Conservation (phyloP, 2,113 vertebrate species). For the human region GRCh38 chr6:37457501-37458000, state of each 20-base stretch:
- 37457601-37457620: neutral
- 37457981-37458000: neutral
- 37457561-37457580: neutral
- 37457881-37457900: neutral
- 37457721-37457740: neutral
- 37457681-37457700: constrained; percentile 20
- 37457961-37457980: neutral
- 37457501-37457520: neutral
- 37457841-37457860: neutral
- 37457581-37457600: neutral
- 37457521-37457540: neutral
- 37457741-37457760: neutral
- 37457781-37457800: neutral
- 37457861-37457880: neutral
- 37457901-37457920: neutral
- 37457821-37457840: neutral
- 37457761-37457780: neutral
- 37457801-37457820: neutral
- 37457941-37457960: neutral
- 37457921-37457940: neutral
- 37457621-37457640: neutral
- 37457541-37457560: neutral
- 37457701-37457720: neutral
- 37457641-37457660: neutral
- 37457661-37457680: neutral